A percentile compares a stretch with the other conserved stretches of the same genome.
phyloP scores from a whole-genome alignment of 2,797 vertebrate genomes.

The Danio jaintianensis region DNA sequence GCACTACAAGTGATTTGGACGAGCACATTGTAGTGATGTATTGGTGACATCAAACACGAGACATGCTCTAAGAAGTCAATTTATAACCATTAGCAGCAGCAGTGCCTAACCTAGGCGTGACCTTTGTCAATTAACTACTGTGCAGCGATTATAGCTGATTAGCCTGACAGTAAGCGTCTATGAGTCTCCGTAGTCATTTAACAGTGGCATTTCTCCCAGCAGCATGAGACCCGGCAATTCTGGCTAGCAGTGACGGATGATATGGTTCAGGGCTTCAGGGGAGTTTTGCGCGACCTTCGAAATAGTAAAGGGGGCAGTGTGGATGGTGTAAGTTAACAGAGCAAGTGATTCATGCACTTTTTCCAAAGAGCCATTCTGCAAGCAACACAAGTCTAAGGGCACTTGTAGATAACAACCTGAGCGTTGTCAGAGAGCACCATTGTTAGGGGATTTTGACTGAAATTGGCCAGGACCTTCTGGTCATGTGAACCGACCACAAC shows the following conservation, averaged over 20 bases:
- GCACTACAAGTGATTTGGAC: background rate
- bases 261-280: slow-evolving; percentile 54
- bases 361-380: slow-evolving; percentile 54
- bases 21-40: slow-evolving; percentile 37
- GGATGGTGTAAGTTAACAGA: slow-evolving; percentile 56
- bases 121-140: slow-evolving; percentile 59
- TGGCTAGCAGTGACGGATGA: slow-evolving; percentile 60
- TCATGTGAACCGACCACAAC: slow-evolving; percentile 55
- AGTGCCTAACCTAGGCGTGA: slow-evolving; percentile 53
- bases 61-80: slow-evolving; percentile 27
- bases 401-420: slow-evolving; percentile 65
- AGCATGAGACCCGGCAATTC: slow-evolving; percentile 44
- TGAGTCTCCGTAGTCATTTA: slow-evolving; percentile 59
- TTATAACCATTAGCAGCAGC: slow-evolving; percentile 45
- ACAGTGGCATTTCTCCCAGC: slow-evolving; percentile 54
- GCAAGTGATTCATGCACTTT: slow-evolving; percentile 55
- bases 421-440: slow-evolving; percentile 50
- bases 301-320: slow-evolving; percentile 43
- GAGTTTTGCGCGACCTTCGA: slow-evolving; percentile 49
- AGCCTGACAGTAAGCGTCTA: slow-evolving; percentile 60
- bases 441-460: slow-evolving; percentile 47
- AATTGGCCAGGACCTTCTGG: slow-evolving; percentile 52
- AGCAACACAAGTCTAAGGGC: slow-evolving; percentile 56
- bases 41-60: slow-evolving; percentile 33
- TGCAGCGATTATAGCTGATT: slow-evolving; percentile 58